These are phyloP conservation scores for Eriocheir sinensis DNA, from an alignment of 1,140 invertebrate genomes.

Conservation along the genomic window DNA sequence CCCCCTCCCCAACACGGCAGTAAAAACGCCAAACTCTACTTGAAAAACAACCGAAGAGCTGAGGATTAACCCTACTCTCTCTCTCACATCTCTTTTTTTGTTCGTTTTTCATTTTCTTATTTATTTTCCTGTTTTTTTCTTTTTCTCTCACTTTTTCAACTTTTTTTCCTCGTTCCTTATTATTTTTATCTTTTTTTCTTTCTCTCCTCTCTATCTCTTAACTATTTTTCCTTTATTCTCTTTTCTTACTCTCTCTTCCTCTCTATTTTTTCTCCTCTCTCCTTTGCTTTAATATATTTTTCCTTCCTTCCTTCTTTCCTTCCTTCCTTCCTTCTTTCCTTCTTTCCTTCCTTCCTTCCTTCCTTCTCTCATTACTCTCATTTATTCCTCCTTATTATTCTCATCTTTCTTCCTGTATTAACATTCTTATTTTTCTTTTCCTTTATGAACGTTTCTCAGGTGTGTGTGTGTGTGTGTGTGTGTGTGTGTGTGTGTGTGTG, in stretches of 20 bases:
- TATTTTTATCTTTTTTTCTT: neutral
- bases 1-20: neutral
- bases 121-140: neutral
- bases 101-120: neutral
- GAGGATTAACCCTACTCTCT: neutral
- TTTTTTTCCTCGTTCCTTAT: neutral
- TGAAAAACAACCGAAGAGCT: neutral
- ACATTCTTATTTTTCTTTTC: neutral
- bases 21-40: neutral
- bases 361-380: neutral
- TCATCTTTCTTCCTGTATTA: no score
- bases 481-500: neutral
- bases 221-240: neutral
- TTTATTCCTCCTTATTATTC: neutral
- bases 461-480: neutral
- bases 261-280: neutral
- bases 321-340: conserved; percentile 35
- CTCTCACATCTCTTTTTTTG: neutral
- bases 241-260: neutral
- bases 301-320: conserved; percentile 9
- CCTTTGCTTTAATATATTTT: neutral
- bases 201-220: neutral
- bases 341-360: conserved; percentile 29
- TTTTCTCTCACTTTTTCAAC: neutral
- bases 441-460: neutral